These are phyloP conservation scores for Burhinus bistriatus DNA, from an alignment of 2,113 vertebrate genomes.

Conservation along the genomic window DNA sequence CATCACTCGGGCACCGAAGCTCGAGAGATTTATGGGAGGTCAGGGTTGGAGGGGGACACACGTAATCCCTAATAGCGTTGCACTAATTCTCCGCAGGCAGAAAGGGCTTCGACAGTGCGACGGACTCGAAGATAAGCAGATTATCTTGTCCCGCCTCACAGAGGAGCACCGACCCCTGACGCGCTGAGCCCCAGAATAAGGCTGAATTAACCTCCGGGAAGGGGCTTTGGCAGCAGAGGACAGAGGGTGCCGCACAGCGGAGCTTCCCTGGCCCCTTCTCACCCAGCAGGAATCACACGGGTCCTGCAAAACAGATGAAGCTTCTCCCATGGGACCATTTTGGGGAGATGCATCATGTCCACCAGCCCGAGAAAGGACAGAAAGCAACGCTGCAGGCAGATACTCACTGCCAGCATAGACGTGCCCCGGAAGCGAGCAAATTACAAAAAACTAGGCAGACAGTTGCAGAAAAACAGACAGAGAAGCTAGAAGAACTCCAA, in stretches of 20 bases:
- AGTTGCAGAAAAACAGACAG: neutral
- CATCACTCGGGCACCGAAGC: neutral
- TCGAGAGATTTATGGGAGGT: neutral
- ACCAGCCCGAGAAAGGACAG: neutral
- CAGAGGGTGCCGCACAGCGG: fast-evolving
- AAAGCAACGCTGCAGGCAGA: fast-evolving
- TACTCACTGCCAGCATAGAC: fast-evolving
- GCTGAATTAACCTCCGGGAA: neutral
- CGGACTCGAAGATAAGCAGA: constrained; percentile 23
- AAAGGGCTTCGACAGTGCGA: neutral
- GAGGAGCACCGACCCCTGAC: neutral
- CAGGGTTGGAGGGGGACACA: neutral
- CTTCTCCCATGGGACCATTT: fast-evolving
- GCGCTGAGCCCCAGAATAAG: neutral
- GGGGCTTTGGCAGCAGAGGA: neutral
- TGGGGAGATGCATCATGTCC: fast-evolving
- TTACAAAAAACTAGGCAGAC: neutral
- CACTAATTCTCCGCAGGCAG: neutral
- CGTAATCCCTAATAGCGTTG: neutral
- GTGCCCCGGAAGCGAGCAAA: fast-evolving
- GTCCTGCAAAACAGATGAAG: fast-evolving
- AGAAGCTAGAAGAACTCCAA: neutral
- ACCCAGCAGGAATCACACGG: fast-evolving
- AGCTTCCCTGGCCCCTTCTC: neutral
- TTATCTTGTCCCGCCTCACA: neutral